Evolutionary conservation across 1,140 invertebrate species (phyloP).

Genomic region (Diplogasteroides magnus): DNA sequence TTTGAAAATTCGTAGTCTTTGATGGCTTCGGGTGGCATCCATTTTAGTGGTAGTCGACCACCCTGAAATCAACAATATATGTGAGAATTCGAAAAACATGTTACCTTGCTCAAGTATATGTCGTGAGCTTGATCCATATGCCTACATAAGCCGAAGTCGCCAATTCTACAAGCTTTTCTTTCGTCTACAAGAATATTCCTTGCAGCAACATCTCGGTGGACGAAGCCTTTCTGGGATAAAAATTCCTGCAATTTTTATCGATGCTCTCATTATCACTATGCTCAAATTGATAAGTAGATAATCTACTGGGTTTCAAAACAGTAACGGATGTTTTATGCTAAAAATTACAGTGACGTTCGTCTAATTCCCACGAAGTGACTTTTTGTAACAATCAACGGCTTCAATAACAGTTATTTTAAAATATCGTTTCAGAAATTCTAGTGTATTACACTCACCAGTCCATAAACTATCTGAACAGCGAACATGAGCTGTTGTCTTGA

Average conservation of each 20-base stretch:
- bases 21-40: conserved; percentile 58
- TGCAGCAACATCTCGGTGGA: conserved; percentile 60
- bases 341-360: background rate
- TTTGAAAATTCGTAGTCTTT: conserved; percentile 58
- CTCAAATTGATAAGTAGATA: no score
- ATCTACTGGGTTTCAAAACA: no score
- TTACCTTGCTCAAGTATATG: no score
- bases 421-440: no score
- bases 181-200: conserved; percentile 59
- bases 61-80: conserved; percentile 25
- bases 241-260: conserved; percentile 55
- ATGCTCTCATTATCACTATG: no score
- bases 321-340: no score
- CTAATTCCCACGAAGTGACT: no score
- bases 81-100: no score
- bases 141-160: conserved; percentile 59
- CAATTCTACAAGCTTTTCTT: conserved; percentile 54
- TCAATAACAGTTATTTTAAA: no score
- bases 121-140: background rate
- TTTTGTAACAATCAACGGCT: no score
- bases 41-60: conserved; percentile 30
- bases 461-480: conserved; percentile 53
- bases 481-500: conserved; percentile 52
- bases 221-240: conserved; percentile 58
- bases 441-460: conserved; percentile 49